These are phyloP conservation scores for Anabacerthia variegaticeps DNA, from an alignment of 2,797 vertebrate species.

Conservation along the genomic window DNA sequence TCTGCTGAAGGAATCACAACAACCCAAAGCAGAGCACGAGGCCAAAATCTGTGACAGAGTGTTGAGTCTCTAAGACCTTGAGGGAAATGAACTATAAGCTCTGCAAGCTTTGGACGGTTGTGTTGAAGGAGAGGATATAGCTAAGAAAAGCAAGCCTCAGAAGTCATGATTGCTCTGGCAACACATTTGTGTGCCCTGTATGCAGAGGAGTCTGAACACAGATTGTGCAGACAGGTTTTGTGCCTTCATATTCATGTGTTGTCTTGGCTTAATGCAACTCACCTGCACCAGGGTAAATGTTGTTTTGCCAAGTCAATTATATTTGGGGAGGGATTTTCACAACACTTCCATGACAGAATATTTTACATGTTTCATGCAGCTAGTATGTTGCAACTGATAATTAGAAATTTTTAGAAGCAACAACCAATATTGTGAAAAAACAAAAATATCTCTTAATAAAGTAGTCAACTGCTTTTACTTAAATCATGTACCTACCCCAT, in stretches of 20 bases:
- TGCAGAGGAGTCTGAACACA: neutral
- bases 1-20: neutral
- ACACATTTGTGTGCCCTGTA: neutral
- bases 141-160: neutral
- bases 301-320: neutral
- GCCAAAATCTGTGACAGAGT: neutral
- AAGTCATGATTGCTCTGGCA: neutral
- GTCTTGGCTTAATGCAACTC: neutral
- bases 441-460: neutral
- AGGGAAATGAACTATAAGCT: neutral
- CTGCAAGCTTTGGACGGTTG: neutral
- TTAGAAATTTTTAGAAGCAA: constrained; percentile 48
- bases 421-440: constrained; percentile 40
- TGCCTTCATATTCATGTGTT: neutral
- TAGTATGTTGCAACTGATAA: neutral
- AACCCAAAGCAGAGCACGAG: neutral
- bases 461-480: constrained; percentile 25
- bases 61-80: neutral
- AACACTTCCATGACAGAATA: neutral
- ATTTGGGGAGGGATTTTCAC: neutral
- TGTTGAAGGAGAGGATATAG: neutral
- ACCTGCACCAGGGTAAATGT: neutral
- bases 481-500: constrained; percentile 48
- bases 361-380: neutral
- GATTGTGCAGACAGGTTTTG: neutral